Evolutionary conservation across 2,888 invertebrate species (phyloP).

Genomic region (Aproaerema taeniolella): DNA sequence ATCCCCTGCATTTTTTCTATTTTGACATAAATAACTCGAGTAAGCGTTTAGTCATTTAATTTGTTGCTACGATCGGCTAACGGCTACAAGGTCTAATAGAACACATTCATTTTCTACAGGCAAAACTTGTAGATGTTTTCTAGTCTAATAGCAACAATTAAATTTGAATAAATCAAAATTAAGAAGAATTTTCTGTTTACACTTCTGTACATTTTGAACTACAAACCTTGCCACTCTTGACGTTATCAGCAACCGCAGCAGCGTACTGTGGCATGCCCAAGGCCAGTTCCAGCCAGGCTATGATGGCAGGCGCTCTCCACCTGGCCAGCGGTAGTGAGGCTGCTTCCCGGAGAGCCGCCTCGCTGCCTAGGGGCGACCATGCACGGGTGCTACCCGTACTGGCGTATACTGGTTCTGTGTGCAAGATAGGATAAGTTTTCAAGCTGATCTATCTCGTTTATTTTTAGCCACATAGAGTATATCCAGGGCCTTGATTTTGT

Average conservation of each 20-base stretch:
- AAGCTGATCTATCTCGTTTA: no score
- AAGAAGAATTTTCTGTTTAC: not conserved
- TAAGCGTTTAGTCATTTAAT: no score
- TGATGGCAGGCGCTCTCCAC: constrained; percentile 95
- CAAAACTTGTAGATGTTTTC: no score
- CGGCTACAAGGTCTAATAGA: no score
- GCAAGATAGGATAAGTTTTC: not conserved
- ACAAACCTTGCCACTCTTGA: constrained; percentile 98
- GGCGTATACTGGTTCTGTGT: constrained; percentile 67
- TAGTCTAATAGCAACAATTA: no score
- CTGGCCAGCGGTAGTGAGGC: constrained; percentile 90
- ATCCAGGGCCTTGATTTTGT: no score
- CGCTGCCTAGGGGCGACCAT: constrained; percentile 84
- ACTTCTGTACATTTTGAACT: no score
- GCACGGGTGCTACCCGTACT: constrained; percentile 75
- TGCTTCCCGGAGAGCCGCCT: constrained; percentile 90
- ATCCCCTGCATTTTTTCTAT: no score
- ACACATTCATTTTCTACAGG: no score
- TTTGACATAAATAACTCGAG: no score
- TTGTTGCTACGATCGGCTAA: no score
- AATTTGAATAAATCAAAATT: no score
- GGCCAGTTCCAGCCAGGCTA: constrained; percentile 96
- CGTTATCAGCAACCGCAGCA: constrained; percentile 92
- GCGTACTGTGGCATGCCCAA: constrained; percentile 97
- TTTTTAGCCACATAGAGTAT: not conserved